Base-by-base conservation (phyloP, 2,797 vertebrate genomes). In the Mus minutoides region DNA sequence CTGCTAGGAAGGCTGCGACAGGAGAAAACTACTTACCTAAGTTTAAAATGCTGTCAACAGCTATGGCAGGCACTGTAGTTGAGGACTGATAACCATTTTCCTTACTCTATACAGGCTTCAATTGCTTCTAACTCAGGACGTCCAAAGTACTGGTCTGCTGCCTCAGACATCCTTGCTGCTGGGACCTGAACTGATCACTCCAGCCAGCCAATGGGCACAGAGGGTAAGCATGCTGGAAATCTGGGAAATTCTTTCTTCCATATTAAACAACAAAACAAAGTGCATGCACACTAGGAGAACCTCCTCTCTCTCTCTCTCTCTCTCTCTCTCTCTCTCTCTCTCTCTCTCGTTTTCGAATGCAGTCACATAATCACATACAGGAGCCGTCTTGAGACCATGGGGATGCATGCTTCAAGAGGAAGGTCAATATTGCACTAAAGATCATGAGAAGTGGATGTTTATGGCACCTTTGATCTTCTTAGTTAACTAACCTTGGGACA, bases 1-100 rank as follows among this genome's bases (percentile, higher is more conserved):
- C 85, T 92, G 40, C 73, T 77, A 56, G 58, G 34, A 88, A 96
- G 91, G 40, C 4, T 34, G 31, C 24, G 34, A 58, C 24, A 24
- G 69, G 3, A 46, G 11, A 12, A 79, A 67, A 60, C 76, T 77
- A 77, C 60, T 91, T 83, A 75, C 37, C 46, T 56, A 46, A 49
- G 62, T 91, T 88, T 91, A 94, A 94, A 21, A 60, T 77, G 52
- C 43, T 93, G 12, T 56, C 62, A 95, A 56, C 46, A 46, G 37
- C 58, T 46, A 4, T 31, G 34, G 22, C 6, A 31, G 43, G 43
- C 0, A 40, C 17, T 69, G 37, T 54, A 46, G 58, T 43, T 95
- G 37, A 13, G 71, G 19, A 4, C 0, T 34, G 22, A 17, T 49
- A 78, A 69, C 9, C 22, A 58, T 52, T 64, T 88, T 76, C 21